Conservation (phyloP, 2,888 invertebrate genomes). For the Meliscaeva auricollis region DNA sequence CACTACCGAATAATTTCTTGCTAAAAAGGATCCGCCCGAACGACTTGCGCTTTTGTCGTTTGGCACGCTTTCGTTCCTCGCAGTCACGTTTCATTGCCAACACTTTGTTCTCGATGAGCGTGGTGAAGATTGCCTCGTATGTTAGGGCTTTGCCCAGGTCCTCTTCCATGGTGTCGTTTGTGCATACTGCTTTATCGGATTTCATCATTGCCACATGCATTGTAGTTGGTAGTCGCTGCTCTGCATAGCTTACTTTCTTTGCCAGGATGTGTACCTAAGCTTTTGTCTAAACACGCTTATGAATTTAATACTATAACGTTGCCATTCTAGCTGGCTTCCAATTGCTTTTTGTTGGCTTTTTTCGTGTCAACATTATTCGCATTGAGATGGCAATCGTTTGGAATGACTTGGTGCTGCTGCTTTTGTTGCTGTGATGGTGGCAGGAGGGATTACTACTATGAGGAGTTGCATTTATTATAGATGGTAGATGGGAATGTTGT, state of each 20-base stretch:
- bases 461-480: conserved; percentile 55
- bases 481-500: conserved; percentile 27
- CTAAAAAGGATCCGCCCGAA: conserved; percentile 82
- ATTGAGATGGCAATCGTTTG: conserved; percentile 57
- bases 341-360: conserved; percentile 54
- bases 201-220: conserved; percentile 77
- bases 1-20: conserved; percentile 80
- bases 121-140: conserved; percentile 83
- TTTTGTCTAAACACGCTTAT: conserved; percentile 48
- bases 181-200: conserved; percentile 83
- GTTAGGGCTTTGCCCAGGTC: conserved; percentile 83
- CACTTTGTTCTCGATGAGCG: conserved; percentile 84
- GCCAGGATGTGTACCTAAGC: conserved; percentile 42
- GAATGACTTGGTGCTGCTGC: conserved; percentile 41
- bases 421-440: conserved; percentile 22
- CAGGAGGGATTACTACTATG: conserved; percentile 43
- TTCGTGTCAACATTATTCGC: conserved; percentile 67
- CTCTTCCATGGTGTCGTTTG: conserved; percentile 82
- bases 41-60: conserved; percentile 82
- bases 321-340: conserved; percentile 53
- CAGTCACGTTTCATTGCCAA: conserved; percentile 84
- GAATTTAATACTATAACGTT: conserved; percentile 70
- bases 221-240: conserved; percentile 44
- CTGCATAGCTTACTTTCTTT: conserved; percentile 53
- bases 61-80: conserved; percentile 82